Evolutionary conservation across 2,888 invertebrate genomes (phyloP), one percentile per base, ranked within the genome.

Genomic region (Rosalia funebris): DNA sequence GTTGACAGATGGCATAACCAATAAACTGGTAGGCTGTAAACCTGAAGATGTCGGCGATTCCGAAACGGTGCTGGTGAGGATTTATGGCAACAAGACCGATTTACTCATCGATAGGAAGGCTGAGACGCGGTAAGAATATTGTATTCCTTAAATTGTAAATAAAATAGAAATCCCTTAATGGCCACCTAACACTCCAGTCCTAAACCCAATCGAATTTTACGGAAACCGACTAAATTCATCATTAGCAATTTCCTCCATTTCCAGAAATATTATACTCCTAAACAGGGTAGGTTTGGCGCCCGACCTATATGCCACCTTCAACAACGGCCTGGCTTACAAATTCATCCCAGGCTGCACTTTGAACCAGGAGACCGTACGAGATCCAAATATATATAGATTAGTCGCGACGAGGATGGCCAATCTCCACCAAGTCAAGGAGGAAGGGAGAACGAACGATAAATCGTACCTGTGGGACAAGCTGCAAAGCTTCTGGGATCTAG

Each of bases 41-140:
- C 72, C 81, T 25, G 81, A 80, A 70, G 80, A 77, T 61, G 76
- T 77, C 9, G 82, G 80, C 32, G 81, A 84, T 60, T 79, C 80
- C n/a, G 89, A 92, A 74, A 89, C 92, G 75, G 87, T 97, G 1
- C 85, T 98, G 54, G 88, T 98, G 16, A 86, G 97, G 72, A 88
- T 98, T 63, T 97, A 96, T 84, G 98, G 98, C 19, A 88, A 91
- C 73, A 95, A 95, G 82, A 96, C 97, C 1, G 96, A 97, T 81
- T 84, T 93, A 69, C 87, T 98, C 64, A 96, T 98, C 76, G 94
- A 98, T 79, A 86, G 96, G 65, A 88, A 90, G 77, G 89, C 90
- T 48, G 96, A 97, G 83, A 88, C 89, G 57, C 86, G 88, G 86
- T 87, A 80, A 80, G 31, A 47, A 55, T 36, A 44, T 47, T 54